phyloP scores from a whole-genome alignment of 1,140 invertebrate genomes.

The Venustaconcha ellipsiformis region DNA sequence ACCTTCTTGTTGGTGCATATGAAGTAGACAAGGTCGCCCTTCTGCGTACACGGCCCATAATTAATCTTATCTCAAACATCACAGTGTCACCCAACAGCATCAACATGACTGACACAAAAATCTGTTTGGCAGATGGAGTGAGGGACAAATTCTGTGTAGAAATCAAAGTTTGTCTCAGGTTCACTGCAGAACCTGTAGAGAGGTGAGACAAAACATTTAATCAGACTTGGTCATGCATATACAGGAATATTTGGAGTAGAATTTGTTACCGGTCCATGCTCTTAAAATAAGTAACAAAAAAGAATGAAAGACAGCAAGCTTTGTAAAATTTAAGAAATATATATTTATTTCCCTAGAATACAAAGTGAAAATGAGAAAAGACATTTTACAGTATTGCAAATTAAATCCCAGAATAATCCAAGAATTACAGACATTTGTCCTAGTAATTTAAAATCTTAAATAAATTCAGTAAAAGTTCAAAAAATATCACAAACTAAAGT shows the following conservation, averaged over 20 bases:
- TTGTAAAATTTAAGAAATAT: too few relatives aligned
- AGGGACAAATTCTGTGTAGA: conserved; percentile 36
- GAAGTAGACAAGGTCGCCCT: conserved; percentile 51
- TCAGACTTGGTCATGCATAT: neutral
- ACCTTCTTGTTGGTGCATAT: conserved; percentile 63
- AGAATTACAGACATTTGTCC: too few relatives aligned
- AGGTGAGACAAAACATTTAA: conserved; percentile 30
- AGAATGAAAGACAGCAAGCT: too few relatives aligned
- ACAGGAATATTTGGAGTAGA: neutral
- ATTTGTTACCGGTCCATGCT: too few relatives aligned
- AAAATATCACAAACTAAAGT: too few relatives aligned
- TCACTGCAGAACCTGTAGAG: conserved; percentile 44
- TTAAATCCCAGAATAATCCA: too few relatives aligned
- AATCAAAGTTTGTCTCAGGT: conserved; percentile 48
- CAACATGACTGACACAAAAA: conserved; percentile 22
- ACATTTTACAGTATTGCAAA: too few relatives aligned
- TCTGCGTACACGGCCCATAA: conserved; percentile 85
- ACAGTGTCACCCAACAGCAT: conserved; percentile 32
- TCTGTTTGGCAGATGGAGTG: conserved; percentile 20
- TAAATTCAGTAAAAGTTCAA: too few relatives aligned
- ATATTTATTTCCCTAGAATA: too few relatives aligned
- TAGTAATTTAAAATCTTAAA: too few relatives aligned
- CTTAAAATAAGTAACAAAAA: too few relatives aligned
- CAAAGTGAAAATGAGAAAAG: too few relatives aligned
- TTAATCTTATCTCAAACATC: conserved; percentile 36